Base-by-base conservation (phyloP, 2,797 vertebrate species). In the Pipistrellus pygmaeus region DNA sequence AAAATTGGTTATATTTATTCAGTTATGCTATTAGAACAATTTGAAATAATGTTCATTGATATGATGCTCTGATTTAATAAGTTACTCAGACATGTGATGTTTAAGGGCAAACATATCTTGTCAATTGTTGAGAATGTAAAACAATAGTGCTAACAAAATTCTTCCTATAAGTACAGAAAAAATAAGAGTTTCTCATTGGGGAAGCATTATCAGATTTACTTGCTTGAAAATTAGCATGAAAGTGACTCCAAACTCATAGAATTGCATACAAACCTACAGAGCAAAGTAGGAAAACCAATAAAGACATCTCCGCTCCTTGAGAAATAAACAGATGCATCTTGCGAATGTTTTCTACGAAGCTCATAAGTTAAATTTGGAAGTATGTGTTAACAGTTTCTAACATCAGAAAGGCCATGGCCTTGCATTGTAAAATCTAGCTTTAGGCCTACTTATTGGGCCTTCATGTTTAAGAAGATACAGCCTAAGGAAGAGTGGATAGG, bases 1-100 rank as follows among this genome's bases (percentile, higher is more conserved):
- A 64, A 89, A 83, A n/a, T 66, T 80, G n/a, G 51, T 80, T 86
- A 20, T 69, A 32, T 80, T 75, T 85, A 23, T 91, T 72, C 55
- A 71, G 41, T 84, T 66, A 32, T 62, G 25, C 53, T 71, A 53
- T 46, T 62, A 46, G 55, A 51, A 38, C 6, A 64, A 68, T 72
- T 38, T 92, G 18, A 81, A 92, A 86, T 82, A 72, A 57, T 53
- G 2, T 60, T 78, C 9, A 66, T 32, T 86, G 27, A 62, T 57
- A 17, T 80, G 25, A 87, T 48, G 13, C 12, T 90, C 66, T 95
- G 30, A 68, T 68, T 90, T n/a, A 14, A 44, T 53, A 75, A 75
- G 14, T 82, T 64, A 78, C n/a, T 68, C 12, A 10, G 30, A 62
- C 0, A 1, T 35, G 12, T 30, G 9, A 57, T 73, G 32, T 84